Percentiles rank a stretch among this genome's conserved stretches.
These are phyloP conservation scores for Drosophila infuscata DNA, from an alignment of 2,888 invertebrate genomes.

Conservation along the genomic window DNA sequence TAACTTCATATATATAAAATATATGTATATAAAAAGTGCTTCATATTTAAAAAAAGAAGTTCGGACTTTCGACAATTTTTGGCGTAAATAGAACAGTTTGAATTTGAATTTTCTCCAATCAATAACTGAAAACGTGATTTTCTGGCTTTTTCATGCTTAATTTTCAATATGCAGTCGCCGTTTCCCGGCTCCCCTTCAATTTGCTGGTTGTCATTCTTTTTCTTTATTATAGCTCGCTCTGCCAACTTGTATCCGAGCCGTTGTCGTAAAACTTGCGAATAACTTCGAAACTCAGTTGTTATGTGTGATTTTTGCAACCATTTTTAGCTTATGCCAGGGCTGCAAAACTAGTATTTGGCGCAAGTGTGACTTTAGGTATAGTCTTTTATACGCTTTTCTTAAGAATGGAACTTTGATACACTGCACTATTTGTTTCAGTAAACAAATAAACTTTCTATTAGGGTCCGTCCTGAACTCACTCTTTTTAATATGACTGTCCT, in stretches of 20 bases:
- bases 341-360: slow-evolving; percentile 6
- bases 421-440: background rate
- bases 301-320: slow-evolving; percentile 59
- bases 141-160: too few species aligned
- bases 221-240: slow-evolving; percentile 66
- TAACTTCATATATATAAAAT: too few species aligned
- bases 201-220: slow-evolving; percentile 46
- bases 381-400: background rate
- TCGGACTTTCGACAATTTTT: too few species aligned
- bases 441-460: background rate
- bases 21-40: too few species aligned
- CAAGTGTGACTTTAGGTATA: background rate
- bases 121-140: too few species aligned
- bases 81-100: too few species aligned
- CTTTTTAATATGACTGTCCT: background rate
- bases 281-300: slow-evolving; percentile 64
- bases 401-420: background rate
- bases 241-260: slow-evolving; percentile 76
- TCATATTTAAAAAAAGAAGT: too few species aligned
- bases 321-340: slow-evolving; percentile 37
- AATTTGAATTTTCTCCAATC: too few species aligned
- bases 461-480: background rate
- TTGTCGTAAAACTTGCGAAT: slow-evolving; percentile 73
- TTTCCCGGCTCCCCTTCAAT: slow-evolving; percentile 5
- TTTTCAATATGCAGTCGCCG: slow-evolving; percentile 11